Percentiles rank a stretch among this genome's conserved stretches.
phyloP scores from a whole-genome alignment of 2,113 vertebrate species.

The Ancistrus triradiatus region DNA sequence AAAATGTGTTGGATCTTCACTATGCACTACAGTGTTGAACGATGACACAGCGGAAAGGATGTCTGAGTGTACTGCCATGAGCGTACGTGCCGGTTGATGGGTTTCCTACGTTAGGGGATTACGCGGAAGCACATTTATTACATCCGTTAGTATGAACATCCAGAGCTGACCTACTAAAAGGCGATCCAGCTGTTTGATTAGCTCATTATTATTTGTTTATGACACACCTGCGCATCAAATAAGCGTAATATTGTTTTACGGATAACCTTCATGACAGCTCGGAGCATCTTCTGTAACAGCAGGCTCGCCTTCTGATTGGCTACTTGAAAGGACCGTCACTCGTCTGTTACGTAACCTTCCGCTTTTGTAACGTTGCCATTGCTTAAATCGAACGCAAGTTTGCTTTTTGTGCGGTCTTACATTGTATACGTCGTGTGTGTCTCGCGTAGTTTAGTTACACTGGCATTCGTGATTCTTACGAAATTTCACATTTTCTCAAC shows the following conservation, averaged over 20 bases:
- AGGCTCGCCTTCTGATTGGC: constrained; percentile 28
- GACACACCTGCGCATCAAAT: too few species aligned
- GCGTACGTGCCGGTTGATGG: constrained; percentile 6
- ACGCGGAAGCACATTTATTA: neutral
- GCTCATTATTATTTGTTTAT: too few species aligned
- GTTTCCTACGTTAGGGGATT: constrained; percentile 7
- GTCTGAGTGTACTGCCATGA: neutral
- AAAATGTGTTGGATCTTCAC: too few species aligned
- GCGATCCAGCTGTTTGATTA: too few species aligned
- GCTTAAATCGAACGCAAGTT: neutral
- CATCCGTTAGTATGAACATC: neutral
- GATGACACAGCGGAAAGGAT: neutral
- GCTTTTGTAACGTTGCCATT: neutral
- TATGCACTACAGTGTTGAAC: neutral
- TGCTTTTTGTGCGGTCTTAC: neutral
- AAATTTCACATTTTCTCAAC: too few species aligned
- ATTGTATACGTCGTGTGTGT: too few species aligned
- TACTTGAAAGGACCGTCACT: neutral
- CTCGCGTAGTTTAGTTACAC: too few species aligned
- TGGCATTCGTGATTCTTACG: too few species aligned
- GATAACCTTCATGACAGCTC: neutral
- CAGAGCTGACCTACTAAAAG: neutral
- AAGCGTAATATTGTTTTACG: too few species aligned
- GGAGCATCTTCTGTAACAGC: constrained; percentile 1
- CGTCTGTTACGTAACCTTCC: constrained; percentile 6